Evolutionary conservation across 1,140 invertebrate species (phyloP).

Genomic region (Heliconius nattereri): DNA sequence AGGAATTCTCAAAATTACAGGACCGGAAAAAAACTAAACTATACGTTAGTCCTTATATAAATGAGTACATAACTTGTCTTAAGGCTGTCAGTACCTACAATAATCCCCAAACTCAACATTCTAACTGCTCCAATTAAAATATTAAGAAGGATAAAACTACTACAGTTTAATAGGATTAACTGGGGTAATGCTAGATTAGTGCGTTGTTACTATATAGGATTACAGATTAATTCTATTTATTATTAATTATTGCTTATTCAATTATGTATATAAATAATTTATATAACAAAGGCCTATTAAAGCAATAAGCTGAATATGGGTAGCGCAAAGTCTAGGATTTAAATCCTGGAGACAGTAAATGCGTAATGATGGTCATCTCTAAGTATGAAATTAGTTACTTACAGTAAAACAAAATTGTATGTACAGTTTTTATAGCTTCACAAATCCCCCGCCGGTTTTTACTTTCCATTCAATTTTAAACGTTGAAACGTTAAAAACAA

Average conservation of each 20-base stretch:
- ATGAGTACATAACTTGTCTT: background rate
- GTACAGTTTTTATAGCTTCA: too few species aligned
- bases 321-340: too few species aligned
- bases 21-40: too few species aligned
- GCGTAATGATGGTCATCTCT: too few species aligned
- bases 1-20: too few species aligned
- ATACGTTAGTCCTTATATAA: too few species aligned
- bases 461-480: too few species aligned
- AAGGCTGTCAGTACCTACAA: background rate
- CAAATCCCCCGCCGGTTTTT: too few species aligned
- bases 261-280: background rate
- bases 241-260: background rate
- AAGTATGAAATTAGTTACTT: too few species aligned
- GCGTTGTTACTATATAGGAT: conserved; percentile 5
- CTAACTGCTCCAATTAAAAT: conserved; percentile 6
- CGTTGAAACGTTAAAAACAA: too few species aligned
- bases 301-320: background rate
- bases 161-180: conserved; percentile 4
- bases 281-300: background rate
- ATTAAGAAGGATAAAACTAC: conserved; percentile 5
- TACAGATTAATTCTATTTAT: conserved; percentile 8
- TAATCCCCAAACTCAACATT: background rate
- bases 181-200: conserved; percentile 6
- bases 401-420: too few species aligned
- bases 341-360: too few species aligned